Percentiles rank a stretch among this genome's conserved stretches.
Conservation (phyloP, 1,140 invertebrate genomes). For the Gyrodactylus bullatarudis region DNA sequence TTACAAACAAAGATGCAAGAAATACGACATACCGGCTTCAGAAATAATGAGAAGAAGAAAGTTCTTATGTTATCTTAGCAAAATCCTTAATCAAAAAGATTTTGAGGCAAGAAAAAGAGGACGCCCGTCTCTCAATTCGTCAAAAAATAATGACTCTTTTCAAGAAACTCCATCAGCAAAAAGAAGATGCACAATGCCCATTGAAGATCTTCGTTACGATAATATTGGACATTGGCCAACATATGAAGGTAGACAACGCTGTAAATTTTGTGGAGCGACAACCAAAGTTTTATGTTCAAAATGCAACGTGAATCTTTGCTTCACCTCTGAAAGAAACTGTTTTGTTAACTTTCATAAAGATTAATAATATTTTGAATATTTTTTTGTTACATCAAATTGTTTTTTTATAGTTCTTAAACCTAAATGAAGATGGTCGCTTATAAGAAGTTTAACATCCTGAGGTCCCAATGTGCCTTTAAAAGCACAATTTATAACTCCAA, state of each 20-base stretch:
- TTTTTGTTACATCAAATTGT: not conserved
- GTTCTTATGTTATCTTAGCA: not conserved
- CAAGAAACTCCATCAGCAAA: not conserved
- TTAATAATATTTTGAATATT: not conserved
- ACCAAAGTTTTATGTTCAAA: not conserved
- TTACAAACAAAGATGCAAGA: slow-evolving; percentile 8
- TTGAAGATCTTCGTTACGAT: not conserved
- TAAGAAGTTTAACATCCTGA: no score
- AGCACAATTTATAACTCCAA: not conserved
- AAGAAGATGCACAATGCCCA: not conserved
- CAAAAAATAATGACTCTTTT: not conserved
- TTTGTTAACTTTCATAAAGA: not conserved
- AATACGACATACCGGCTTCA: not conserved
- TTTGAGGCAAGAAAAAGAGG: not conserved
- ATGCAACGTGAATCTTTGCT: not conserved
- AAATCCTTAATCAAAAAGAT: not conserved
- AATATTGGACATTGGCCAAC: not conserved
- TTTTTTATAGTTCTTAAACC: not conserved
- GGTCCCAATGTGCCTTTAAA: not conserved
- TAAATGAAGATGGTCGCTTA: not conserved
- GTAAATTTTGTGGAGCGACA: not conserved
- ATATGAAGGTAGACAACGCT: not conserved
- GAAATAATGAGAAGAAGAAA: not conserved
- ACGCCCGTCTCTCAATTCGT: no score
- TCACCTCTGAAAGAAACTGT: not conserved